phyloP scores from a whole-genome alignment of 2,888 invertebrate genomes.

The Leptopterna dolabrata region DNA sequence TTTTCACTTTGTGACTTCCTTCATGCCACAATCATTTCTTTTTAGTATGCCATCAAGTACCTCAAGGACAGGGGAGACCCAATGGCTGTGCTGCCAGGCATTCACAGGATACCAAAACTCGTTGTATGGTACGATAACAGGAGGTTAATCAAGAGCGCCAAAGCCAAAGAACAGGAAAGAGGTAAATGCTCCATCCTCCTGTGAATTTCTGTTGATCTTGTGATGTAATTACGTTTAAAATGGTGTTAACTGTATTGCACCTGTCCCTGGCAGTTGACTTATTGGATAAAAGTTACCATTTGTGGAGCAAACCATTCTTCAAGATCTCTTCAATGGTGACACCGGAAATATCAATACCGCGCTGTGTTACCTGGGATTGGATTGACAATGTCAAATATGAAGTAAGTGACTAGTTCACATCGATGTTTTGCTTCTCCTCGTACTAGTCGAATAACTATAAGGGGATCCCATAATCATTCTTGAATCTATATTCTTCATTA shows the following conservation, averaged over 20 bases:
- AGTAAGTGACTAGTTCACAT: not conserved
- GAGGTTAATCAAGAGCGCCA: constrained; percentile 50
- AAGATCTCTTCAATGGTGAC: not conserved
- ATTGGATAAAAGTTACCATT: constrained; percentile 29
- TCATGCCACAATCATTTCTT: not conserved
- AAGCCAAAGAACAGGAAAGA: constrained; percentile 54
- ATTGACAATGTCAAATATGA: constrained; percentile 34
- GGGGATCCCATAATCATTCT: no score
- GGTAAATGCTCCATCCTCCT: not conserved
- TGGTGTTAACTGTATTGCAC: no score
- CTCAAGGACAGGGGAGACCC: constrained; percentile 60
- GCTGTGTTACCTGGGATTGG: constrained; percentile 41
- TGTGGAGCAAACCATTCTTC: constrained; percentile 49
- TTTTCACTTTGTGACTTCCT: not conserved
- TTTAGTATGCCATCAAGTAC: constrained; percentile 54
- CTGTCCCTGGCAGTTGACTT: constrained; percentile 54
- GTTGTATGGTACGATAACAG: constrained; percentile 58
- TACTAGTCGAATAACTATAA: no score
- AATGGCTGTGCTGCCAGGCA: constrained; percentile 59
- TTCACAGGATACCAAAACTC: constrained; percentile 57
- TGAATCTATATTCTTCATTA: no score
- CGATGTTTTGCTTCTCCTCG: not conserved
- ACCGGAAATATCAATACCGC: constrained; percentile 23
- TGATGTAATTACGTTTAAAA: not conserved
- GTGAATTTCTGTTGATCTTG: constrained; percentile 9